Conservation (phyloP, 2,113 vertebrate genomes). For the Todiramphus chloris region DNA sequence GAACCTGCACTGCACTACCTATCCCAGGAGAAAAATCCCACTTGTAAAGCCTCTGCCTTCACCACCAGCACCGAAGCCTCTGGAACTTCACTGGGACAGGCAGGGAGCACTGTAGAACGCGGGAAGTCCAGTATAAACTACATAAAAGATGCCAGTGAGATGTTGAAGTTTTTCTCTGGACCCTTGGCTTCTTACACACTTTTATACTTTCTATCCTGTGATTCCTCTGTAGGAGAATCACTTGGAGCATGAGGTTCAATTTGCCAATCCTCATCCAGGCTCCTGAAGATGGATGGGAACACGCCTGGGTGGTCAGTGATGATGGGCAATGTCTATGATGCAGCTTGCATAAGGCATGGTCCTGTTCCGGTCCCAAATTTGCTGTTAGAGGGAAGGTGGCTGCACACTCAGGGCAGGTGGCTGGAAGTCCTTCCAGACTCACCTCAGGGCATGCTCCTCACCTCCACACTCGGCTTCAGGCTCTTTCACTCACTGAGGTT, state of each 20-base stretch:
- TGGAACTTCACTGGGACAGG: background rate
- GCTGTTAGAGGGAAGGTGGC: background rate
- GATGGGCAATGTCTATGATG: background rate
- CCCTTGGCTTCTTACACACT: background rate
- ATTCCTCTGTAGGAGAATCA: background rate
- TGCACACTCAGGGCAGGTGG: background rate
- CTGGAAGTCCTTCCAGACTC: background rate
- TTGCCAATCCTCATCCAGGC: background rate
- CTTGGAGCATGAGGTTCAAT: background rate
- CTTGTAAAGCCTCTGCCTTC: background rate
- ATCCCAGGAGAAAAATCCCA: background rate
- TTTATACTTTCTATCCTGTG: background rate
- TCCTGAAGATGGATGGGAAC: background rate
- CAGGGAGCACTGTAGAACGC: background rate
- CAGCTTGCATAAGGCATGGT: rapidly evolving
- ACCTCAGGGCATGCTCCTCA: background rate
- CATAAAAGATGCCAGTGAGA: background rate
- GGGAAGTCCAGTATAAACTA: background rate
- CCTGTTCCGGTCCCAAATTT: background rate
- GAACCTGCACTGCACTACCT: background rate
- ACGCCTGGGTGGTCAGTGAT: rapidly evolving
- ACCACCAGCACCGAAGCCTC: background rate
- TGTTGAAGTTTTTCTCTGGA: background rate
- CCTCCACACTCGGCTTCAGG: background rate
- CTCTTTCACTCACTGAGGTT: background rate